Evolutionary conservation across 2,888 invertebrate species (phyloP).

Genomic region (Melolontha melolontha): DNA sequence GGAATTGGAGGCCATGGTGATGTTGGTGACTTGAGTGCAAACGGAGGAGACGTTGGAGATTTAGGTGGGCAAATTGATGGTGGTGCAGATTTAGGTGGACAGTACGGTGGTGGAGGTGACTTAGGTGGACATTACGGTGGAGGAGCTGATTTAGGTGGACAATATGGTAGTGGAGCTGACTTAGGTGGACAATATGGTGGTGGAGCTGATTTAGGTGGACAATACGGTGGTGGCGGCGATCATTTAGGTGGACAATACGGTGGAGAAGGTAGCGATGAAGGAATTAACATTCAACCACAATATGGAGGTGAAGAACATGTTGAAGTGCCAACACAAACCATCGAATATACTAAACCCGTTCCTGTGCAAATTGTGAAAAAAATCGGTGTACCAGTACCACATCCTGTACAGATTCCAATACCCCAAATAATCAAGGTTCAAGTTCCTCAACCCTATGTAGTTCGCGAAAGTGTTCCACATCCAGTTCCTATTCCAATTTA

Average conservation of each 20-base stretch:
- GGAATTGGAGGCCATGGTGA: slow-evolving; percentile 53
- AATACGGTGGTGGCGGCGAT: slow-evolving; percentile 5
- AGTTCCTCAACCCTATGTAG: slow-evolving; percentile 81
- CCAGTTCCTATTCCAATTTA: slow-evolving; percentile 81
- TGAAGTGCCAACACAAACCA: slow-evolving; percentile 69
- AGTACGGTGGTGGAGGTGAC: slow-evolving; percentile 43
- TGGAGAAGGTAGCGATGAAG: slow-evolving; percentile 22
- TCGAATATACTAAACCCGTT: slow-evolving; percentile 77
- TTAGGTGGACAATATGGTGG: slow-evolving; percentile 61
- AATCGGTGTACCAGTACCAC: slow-evolving; percentile 76
- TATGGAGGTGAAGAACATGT: slow-evolving; percentile 68
- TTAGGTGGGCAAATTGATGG: slow-evolving; percentile 10
- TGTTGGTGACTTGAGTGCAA: slow-evolving; percentile 61
- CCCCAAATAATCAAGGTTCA: slow-evolving; percentile 75
- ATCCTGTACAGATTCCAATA: slow-evolving; percentile 37
- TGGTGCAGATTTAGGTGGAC: slow-evolving; percentile 51
- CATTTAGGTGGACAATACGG: not conserved
- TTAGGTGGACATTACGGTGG: slow-evolving; percentile 12
- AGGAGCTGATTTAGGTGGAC: slow-evolving; percentile 47
- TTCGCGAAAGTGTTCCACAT: slow-evolving; percentile 78
- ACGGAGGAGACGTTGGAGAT: not conserved
- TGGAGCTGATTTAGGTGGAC: slow-evolving; percentile 44
- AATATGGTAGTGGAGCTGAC: slow-evolving; percentile 54
- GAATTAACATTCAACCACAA: slow-evolving; percentile 30
- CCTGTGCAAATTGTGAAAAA: slow-evolving; percentile 79